A percentile compares a stretch with the other conserved stretches of the same genome.
phyloP scores from a whole-genome alignment of 2,113 vertebrate species.

The Actenoides lindsayi region DNA sequence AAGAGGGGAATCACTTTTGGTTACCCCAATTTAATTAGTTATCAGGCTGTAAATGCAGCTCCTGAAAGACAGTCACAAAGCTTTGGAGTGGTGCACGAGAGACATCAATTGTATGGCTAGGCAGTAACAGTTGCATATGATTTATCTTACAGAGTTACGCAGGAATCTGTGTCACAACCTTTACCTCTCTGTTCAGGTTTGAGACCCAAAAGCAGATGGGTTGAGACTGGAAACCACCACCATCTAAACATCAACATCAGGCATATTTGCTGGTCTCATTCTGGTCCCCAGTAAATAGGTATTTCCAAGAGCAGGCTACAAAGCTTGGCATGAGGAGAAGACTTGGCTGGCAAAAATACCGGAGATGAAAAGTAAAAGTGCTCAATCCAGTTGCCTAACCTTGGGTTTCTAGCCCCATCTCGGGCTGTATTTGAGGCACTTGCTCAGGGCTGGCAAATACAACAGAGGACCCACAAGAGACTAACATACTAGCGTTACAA shows the following conservation, averaged over 20 bases:
- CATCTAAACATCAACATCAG: background rate
- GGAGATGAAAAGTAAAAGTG: background rate
- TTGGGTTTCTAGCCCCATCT: background rate
- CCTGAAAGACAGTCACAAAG: background rate
- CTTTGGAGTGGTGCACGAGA: background rate
- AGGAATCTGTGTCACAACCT: background rate
- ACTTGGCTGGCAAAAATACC: background rate
- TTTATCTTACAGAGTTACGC: background rate
- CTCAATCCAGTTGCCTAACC: background rate
- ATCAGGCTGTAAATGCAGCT: background rate
- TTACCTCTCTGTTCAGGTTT: background rate
- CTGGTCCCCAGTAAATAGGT: background rate
- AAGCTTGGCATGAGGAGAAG: background rate
- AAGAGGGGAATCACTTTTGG: background rate
- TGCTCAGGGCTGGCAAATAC: background rate
- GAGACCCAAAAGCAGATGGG: background rate
- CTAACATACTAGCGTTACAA: accelerated
- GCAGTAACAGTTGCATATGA: background rate
- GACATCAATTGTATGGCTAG: background rate
- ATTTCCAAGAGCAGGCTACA: background rate
- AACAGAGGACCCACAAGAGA: background rate
- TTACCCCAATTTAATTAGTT: background rate
- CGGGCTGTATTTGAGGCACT: background rate
- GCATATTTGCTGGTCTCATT: background rate
- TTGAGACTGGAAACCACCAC: background rate